A percentile compares a stretch with the other conserved stretches of the same genome.
phyloP scores from a whole-genome alignment of 1,140 invertebrate species.

The Cotesia vestalis region DNA sequence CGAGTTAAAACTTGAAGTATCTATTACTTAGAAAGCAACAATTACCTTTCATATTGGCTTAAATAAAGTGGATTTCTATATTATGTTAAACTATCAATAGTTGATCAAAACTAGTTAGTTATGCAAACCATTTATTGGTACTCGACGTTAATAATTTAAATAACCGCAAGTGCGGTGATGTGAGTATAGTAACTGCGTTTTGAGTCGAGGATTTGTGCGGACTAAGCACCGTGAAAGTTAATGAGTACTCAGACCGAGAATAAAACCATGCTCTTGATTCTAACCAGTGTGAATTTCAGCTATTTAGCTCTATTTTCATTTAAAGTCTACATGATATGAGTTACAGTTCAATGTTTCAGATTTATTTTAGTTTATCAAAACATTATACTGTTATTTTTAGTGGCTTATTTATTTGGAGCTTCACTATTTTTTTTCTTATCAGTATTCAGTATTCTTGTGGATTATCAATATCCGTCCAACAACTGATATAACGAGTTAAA shows the following conservation, averaged over 20 bases:
- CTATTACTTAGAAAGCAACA: no score
- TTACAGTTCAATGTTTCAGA: constrained; percentile 5
- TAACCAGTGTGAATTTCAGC: constrained; percentile 1
- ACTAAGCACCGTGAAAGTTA: constrained; percentile 26
- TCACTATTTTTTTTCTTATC: no score
- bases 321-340: background rate
- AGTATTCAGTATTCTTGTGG: no score
- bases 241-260: constrained; percentile 3
- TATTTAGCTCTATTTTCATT: background rate
- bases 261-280: constrained; percentile 11
- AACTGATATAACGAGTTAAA: no score
- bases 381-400: no score
- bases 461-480: no score
- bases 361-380: no score
- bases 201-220: constrained; percentile 10
- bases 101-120: constrained; percentile 14
- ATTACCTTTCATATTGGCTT: no score
- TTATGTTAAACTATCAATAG: background rate
- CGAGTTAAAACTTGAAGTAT: no score
- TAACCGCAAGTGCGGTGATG: constrained; percentile 25
- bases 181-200: constrained; percentile 7
- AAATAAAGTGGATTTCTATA: background rate
- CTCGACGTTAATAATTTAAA: constrained; percentile 13
- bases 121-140: constrained; percentile 19
- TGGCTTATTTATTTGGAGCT: no score